These are phyloP conservation scores for Mythimna ferrago DNA, from an alignment of 2,888 invertebrate species.

Conservation along the genomic window DNA sequence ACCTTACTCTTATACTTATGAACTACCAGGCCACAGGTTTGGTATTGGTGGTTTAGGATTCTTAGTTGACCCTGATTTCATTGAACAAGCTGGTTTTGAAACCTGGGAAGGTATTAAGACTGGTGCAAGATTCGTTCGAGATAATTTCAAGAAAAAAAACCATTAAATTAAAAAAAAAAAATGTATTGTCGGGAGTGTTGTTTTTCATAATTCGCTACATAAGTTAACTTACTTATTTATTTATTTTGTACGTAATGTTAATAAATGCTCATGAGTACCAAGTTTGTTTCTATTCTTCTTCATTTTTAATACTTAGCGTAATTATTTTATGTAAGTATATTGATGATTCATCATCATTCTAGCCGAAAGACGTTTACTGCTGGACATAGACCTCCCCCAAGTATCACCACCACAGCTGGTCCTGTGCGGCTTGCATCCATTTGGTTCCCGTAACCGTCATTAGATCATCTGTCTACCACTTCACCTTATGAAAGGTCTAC, in stretches of 20 bases:
- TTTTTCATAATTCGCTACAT: neutral
- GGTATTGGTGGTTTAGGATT: constrained; percentile 86
- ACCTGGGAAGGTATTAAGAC: constrained; percentile 91
- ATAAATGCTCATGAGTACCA: constrained; percentile 10
- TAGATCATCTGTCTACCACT: too few relatives aligned
- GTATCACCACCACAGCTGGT: too few relatives aligned
- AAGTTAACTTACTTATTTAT: neutral
- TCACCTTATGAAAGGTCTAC: too few relatives aligned
- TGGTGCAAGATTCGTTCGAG: constrained; percentile 81
- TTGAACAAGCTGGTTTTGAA: constrained; percentile 89
- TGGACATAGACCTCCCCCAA: too few relatives aligned
- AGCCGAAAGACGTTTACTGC: too few relatives aligned
- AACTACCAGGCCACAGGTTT: constrained; percentile 87
- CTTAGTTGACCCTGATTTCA: constrained; percentile 88
- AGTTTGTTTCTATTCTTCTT: neutral
- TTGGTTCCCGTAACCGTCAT: too few relatives aligned
- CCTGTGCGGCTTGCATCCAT: too few relatives aligned
- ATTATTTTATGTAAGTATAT: neutral
- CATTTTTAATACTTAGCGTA: neutral
- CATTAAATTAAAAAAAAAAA: neutral
- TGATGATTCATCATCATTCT: neutral
- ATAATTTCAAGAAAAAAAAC: constrained; percentile 59
- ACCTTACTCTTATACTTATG: constrained; percentile 91
- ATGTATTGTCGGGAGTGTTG: neutral
- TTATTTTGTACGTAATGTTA: constrained; percentile 2